These are phyloP conservation scores for Leptogaster cylindrica DNA, from an alignment of 2,888 invertebrate genomes.

Conservation along the genomic window DNA sequence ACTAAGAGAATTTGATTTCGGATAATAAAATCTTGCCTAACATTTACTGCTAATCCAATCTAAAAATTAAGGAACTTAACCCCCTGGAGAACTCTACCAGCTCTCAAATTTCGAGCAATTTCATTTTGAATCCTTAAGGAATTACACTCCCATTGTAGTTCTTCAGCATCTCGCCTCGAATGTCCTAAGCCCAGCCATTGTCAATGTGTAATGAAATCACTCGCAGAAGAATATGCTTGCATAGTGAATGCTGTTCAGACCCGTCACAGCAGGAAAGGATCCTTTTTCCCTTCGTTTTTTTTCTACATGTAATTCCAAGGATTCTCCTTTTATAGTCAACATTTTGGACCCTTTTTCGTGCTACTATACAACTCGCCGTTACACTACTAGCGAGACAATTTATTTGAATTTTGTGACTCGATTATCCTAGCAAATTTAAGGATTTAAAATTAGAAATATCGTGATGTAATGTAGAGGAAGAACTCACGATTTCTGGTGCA, in stretches of 20 bases:
- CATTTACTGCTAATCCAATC: slow-evolving; percentile 26
- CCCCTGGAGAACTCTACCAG: neutral
- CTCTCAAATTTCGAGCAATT: slow-evolving; percentile 36
- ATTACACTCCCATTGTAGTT: slow-evolving; percentile 26
- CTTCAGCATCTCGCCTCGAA: slow-evolving; percentile 13
- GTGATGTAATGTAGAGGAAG: slow-evolving; percentile 1
- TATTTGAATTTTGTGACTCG: neutral
- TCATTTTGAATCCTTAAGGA: slow-evolving; percentile 33
- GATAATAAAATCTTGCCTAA: slow-evolving; percentile 22
- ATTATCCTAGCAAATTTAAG: slow-evolving; percentile 30
- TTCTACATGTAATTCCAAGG: neutral
- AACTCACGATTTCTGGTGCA: slow-evolving; percentile 6
- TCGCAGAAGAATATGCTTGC: slow-evolving; percentile 1
- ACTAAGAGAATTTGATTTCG: slow-evolving; percentile 19
- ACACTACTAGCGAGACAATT: neutral
- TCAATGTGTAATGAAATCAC: slow-evolving; percentile 28
- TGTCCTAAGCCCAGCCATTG: slow-evolving; percentile 15
- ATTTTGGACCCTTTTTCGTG: slow-evolving; percentile 20
- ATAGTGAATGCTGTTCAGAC: slow-evolving; percentile 23
- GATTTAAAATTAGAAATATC: slow-evolving; percentile 38
- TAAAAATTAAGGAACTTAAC: slow-evolving; percentile 27
- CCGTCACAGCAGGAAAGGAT: slow-evolving; percentile 27
- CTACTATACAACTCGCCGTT: neutral
- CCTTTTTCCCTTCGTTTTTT: slow-evolving; percentile 15
- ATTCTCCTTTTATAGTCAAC: slow-evolving; percentile 17